Evolutionary conservation across 2,797 vertebrate genomes (phyloP), one percentile per base, ranked within the genome.

Genomic region (Meda fulgida): DNA sequence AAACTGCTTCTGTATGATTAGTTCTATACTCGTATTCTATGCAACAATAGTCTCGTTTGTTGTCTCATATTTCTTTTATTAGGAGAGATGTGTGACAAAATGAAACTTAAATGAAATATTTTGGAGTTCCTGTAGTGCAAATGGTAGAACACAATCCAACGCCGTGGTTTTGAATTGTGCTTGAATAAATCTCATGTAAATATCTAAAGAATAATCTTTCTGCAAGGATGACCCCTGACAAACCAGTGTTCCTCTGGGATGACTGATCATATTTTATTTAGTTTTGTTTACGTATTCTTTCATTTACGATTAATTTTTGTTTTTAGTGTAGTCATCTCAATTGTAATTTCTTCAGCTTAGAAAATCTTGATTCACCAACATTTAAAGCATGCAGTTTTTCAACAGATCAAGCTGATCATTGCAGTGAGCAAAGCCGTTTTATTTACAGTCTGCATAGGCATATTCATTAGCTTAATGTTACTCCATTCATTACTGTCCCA

Each of bases 401-500:
- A 93, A 91, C 82, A 89, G 94, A 94, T 94, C 92, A 95, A 96
- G 94, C 95, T 94, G 94, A 96, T 96, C 95, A 94, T 94, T 94
- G 94, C 92, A 94, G 91, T 94, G 94, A 96, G 95, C 93, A 40
- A 73, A 51, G 29, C n/a, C 93, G 13, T 96, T 96, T 96, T 91
- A 93, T 96, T 96, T 96, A 95, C 94, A 96, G 95, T 95, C 94
- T 94, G 95, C 94, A 93, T 93, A 96, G 96, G 94, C 93, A 93
- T 94, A 96, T 96, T 96, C 95, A 95, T 97, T 96, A 96, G 96
- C 95, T 96, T 93, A 82, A 91, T 92, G 91, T 89, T 88, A 93
- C 93, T 96, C 95, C 93, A 95, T 97, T 97, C 96, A 96, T 95
- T 96, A 97, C 96, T 93, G 95, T 92, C 85, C 94, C 93, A 96